Evolutionary conservation across 2,888 invertebrate species (phyloP).

Genomic region (Aspidiotus destructor): DNA sequence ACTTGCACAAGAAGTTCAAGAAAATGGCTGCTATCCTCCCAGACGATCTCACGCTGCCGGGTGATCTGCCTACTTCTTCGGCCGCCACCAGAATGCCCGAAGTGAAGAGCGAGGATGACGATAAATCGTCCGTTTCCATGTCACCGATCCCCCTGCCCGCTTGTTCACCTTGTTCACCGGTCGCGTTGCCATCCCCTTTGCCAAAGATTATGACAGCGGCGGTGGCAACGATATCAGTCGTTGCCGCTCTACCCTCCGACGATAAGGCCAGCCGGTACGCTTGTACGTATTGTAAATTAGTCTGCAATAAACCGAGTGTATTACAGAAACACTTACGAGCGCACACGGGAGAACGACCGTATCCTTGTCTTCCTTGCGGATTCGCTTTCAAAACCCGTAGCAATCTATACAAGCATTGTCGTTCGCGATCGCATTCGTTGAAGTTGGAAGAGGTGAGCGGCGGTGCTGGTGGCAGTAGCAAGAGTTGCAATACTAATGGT

Average conservation of each 20-base stretch:
- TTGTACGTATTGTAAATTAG: constrained; percentile 78
- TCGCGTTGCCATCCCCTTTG: constrained; percentile 6
- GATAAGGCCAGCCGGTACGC: constrained; percentile 53
- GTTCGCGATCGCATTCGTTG: constrained; percentile 62
- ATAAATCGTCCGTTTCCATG: not conserved
- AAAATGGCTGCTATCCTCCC: constrained; percentile 52
- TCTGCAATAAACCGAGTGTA: constrained; percentile 86
- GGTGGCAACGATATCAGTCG: constrained; percentile 45
- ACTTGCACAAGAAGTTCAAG: constrained; percentile 88
- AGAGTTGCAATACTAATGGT: not conserved
- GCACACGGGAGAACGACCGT: constrained; percentile 86
- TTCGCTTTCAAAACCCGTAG: constrained; percentile 91
- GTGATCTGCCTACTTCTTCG: not conserved
- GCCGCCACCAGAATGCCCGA: constrained; percentile 15
- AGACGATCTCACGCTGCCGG: constrained; percentile 22
- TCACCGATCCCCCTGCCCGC: not conserved
- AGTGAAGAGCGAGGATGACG: not conserved
- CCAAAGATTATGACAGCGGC: constrained; percentile 37
- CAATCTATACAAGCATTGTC: constrained; percentile 68
- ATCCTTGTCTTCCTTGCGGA: constrained; percentile 78
- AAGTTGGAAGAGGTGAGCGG: constrained; percentile 51
- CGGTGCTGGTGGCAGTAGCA: constrained; percentile 47
- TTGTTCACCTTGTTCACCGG: not conserved
- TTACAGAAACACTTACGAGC: constrained; percentile 88
- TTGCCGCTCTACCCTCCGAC: constrained; percentile 6